phyloP scores from a whole-genome alignment of 2,797 vertebrate genomes.

The Dipus sagitta region DNA sequence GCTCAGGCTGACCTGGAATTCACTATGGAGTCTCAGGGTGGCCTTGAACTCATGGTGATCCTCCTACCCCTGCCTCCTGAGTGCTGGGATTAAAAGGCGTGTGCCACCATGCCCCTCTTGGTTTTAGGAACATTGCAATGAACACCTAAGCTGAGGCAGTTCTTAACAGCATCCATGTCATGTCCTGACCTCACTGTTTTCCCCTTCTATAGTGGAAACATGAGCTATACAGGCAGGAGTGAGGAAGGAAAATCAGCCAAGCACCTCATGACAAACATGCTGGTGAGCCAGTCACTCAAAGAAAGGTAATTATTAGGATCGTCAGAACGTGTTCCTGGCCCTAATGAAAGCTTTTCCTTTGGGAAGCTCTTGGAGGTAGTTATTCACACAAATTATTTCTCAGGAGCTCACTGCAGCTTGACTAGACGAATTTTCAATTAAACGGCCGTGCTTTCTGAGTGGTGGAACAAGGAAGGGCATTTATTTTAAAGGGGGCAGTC shows the following conservation, averaged over 20 bases:
- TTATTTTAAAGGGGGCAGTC: conserved; percentile 61
- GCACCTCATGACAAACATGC: conserved; percentile 42
- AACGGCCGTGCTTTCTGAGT: conserved; percentile 58
- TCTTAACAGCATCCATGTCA: conserved; percentile 37
- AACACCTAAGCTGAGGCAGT: not conserved
- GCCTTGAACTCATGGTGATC: no score
- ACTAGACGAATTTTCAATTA: conserved; percentile 79
- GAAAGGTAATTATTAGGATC: conserved; percentile 75
- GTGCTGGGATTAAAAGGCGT: no score
- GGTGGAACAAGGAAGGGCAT: conserved; percentile 57
- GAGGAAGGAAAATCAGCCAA: conserved; percentile 49
- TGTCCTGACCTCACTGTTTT: conserved; percentile 21
- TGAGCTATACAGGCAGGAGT: conserved; percentile 49
- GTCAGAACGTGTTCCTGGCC: conserved; percentile 67
- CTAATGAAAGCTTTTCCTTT: conserved; percentile 72
- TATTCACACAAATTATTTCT: conserved; percentile 79
- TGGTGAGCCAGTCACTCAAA: conserved; percentile 61
- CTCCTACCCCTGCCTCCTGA: no score
- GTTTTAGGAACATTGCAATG: conserved; percentile 57
- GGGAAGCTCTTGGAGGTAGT: conserved; percentile 65
- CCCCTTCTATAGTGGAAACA: not conserved
- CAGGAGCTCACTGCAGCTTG: conserved; percentile 58
- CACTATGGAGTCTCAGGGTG: no score
- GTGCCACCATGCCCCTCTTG: not conserved
- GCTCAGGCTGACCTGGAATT: no score